Evolutionary conservation across 2,888 invertebrate genomes (phyloP).

Genomic region (Agriopis leucophaearia): DNA sequence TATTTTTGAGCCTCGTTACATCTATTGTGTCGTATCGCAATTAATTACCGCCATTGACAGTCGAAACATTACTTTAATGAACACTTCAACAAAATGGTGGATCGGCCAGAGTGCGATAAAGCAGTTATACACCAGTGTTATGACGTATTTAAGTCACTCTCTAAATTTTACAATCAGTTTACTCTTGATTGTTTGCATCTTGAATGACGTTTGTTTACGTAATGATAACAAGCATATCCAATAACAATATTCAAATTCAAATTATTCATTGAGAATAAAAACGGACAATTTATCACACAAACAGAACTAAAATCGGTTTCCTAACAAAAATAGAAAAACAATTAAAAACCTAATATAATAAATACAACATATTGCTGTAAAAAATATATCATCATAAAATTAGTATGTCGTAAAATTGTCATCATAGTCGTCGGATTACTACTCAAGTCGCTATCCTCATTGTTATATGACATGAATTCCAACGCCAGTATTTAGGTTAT

Average conservation of each 20-base stretch:
- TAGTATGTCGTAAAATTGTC: too few relatives aligned
- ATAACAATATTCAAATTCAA: too few relatives aligned
- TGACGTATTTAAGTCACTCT: not conserved
- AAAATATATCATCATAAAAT: too few relatives aligned
- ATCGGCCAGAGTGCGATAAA: conserved; percentile 5
- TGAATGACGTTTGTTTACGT: not conserved
- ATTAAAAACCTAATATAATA: too few relatives aligned
- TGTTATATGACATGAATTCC: not conserved
- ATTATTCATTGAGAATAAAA: too few relatives aligned
- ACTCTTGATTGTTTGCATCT: not conserved
- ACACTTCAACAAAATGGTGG: conserved; percentile 42
- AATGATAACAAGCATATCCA: not conserved
- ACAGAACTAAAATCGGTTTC: too few relatives aligned
- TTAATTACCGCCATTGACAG: conserved; percentile 43
- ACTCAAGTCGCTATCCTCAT: not conserved
- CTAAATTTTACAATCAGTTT: not conserved
- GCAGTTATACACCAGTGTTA: not conserved
- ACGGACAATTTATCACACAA: too few relatives aligned
- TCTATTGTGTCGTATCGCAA: conserved; percentile 24
- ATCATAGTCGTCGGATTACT: too few relatives aligned
- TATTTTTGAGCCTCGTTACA: not conserved
- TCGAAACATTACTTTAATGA: conserved; percentile 44
- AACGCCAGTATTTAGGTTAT: not conserved
- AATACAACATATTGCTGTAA: too few relatives aligned
- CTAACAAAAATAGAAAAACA: too few relatives aligned